These are phyloP conservation scores for Scaptomyza graminum DNA, from an alignment of 1,140 invertebrate species.

Conservation along the genomic window DNA sequence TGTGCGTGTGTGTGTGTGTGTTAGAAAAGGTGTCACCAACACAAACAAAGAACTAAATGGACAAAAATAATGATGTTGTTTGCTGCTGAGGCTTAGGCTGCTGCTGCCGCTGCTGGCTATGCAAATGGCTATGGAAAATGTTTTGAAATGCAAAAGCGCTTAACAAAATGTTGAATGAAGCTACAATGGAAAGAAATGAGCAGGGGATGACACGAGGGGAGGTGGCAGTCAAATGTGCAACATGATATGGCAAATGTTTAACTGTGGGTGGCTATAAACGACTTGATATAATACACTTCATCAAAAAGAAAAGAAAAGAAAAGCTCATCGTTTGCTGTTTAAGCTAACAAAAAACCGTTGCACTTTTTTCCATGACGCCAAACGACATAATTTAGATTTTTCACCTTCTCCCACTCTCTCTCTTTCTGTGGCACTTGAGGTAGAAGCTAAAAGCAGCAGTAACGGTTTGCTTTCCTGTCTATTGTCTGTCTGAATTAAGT, in stretches of 20 bases:
- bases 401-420: slow-evolving; percentile 32
- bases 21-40: slow-evolving; percentile 60
- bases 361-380: slow-evolving; percentile 63
- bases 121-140: slow-evolving; percentile 40
- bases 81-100: slow-evolving; percentile 16
- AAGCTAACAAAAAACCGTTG: slow-evolving; percentile 73
- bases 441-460: slow-evolving; percentile 48
- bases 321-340: slow-evolving; percentile 55
- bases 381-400: slow-evolving; percentile 80
- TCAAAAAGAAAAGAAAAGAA: slow-evolving; percentile 3
- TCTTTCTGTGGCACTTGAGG: background rate
- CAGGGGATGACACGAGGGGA: background rate
- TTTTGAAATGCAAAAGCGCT: slow-evolving; percentile 47
- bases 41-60: slow-evolving; percentile 56
- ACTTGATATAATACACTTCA: background rate
- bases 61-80: slow-evolving; percentile 64
- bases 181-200: background rate
- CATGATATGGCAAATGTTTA: slow-evolving; percentile 44
- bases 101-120: slow-evolving; percentile 18
- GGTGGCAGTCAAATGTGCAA: slow-evolving; percentile 45
- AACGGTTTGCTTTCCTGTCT: slow-evolving; percentile 37
- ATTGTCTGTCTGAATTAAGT: slow-evolving; percentile 81
- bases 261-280: slow-evolving; percentile 27
- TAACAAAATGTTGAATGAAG: slow-evolving; percentile 44
- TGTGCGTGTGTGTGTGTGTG: slow-evolving; percentile 8